A percentile compares a stretch with the other conserved stretches of the same genome.
phyloP scores from a whole-genome alignment of 1,140 invertebrate genomes.

The Lasioglossum albipes region DNA sequence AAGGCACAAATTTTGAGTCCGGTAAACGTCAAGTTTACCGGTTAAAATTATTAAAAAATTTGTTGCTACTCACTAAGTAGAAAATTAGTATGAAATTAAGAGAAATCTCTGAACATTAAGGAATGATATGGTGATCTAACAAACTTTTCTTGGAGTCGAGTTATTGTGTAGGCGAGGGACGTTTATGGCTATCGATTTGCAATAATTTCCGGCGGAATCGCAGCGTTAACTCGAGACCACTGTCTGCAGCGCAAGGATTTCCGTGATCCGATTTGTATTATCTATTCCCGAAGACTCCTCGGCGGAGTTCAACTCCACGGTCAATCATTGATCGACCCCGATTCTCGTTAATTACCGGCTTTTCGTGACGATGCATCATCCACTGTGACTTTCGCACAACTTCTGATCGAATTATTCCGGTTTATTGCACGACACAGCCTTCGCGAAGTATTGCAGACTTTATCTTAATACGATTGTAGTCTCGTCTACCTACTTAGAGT shows the following conservation, averaged over 20 bases:
- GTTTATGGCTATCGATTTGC: conserved; percentile 19
- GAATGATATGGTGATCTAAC: too few species aligned
- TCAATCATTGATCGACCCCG: conserved; percentile 37
- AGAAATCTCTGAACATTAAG: too few species aligned
- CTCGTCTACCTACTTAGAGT: too few species aligned
- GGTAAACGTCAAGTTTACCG: too few species aligned
- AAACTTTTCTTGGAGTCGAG: too few species aligned
- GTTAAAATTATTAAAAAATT: too few species aligned
- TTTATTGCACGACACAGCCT: too few species aligned
- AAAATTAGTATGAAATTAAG: too few species aligned
- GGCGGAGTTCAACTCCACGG: conserved; percentile 9
- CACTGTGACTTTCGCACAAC: not conserved
- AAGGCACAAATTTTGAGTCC: too few species aligned
- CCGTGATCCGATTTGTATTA: conserved; percentile 59
- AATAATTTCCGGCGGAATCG: conserved; percentile 49
- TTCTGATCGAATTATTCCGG: not conserved
- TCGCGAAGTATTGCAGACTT: too few species aligned
- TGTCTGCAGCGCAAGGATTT: conserved; percentile 45
- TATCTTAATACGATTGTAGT: too few species aligned
- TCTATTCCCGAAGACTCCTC: conserved; percentile 42
- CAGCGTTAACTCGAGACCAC: conserved; percentile 45
- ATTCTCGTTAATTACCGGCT: conserved; percentile 34
- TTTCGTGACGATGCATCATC: not conserved
- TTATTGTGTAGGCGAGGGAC: not conserved
- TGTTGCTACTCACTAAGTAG: too few species aligned